Base-by-base conservation (phyloP, 2,113 vertebrate genomes). In the Lanius collurio region DNA sequence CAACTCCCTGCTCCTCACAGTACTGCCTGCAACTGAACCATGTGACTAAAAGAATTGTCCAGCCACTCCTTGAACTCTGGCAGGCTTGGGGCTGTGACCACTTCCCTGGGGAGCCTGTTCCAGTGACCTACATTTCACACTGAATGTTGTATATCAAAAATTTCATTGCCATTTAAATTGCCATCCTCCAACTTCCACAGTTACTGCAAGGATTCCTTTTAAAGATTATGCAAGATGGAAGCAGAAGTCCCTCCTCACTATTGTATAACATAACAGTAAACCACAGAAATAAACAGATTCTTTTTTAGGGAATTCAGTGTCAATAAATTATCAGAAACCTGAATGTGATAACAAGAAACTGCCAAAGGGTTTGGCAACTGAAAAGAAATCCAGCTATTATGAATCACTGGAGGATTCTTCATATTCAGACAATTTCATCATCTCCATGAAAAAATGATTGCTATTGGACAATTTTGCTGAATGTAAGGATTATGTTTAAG, bases 1-100 rank as follows among this genome's bases (percentile, higher is more conserved):
- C 18, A 81, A 18, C 15, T 47, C 44, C 42, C 22, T 23, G 33
- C 27, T 62, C 9, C 17, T 56, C 0, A 0, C n/a, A 65, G 30
- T 15, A 19, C 35, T 77, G 49, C 41, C 46, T 74, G 33, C 44
- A 78, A 41, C 19, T n/a, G 56, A 87, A 15, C 33, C n/a, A 24
- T 53, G 26, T 31, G 55, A 67, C 15, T 57, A 6, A 81, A 14
- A 62, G 15, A 4, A 3, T 50, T 1, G 2, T 71, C 31, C 47
- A 62, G 60, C 35, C 0, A 0, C 42, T 67, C 39, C 60, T 35
- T 65, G 41, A 87, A 50, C 46, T 64, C 71, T 83, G 64, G 47
- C 88, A 79, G 70, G 15, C 26, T 79, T 67, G 50, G 8, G 42
- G 65, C 47, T 3, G 1, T 57, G 53, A 42, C 53, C 28, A 16